These are phyloP conservation scores for Pelosia muscerda DNA, from an alignment of 2,888 invertebrate species.

Conservation along the genomic window DNA sequence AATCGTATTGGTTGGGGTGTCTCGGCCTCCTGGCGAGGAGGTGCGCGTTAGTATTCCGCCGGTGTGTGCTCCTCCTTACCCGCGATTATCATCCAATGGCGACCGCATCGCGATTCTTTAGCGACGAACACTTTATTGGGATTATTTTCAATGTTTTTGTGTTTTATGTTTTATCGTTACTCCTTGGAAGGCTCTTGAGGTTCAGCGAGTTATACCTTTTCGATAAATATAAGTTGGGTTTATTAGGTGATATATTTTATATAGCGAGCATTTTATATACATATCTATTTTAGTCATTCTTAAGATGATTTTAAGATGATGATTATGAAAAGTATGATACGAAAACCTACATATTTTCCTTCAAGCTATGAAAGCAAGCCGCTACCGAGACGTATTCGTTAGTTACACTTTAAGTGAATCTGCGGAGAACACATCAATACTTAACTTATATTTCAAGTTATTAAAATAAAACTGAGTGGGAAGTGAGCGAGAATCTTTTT, in stretches of 20 bases:
- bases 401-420: not conserved
- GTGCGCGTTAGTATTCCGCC: constrained; percentile 18
- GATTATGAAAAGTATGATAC: not conserved
- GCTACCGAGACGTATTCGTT: not conserved
- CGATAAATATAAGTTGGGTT: not conserved
- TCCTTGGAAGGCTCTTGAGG: not conserved
- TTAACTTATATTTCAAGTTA: not conserved
- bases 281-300: not conserved
- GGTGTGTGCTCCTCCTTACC: constrained; percentile 21
- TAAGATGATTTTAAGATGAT: no score
- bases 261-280: no score
- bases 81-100: constrained; percentile 28
- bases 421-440: not conserved
- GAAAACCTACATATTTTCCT: not conserved
- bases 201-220: not conserved
- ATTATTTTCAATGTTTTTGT: constrained; percentile 39
- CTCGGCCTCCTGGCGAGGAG: not conserved
- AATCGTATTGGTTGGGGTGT: not conserved
- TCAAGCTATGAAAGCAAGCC: not conserved
- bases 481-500: not conserved
- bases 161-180: constrained; percentile 22
- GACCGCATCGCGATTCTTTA: constrained; percentile 13
- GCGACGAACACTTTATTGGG: constrained; percentile 22
- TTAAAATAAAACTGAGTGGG: constrained; percentile 6
- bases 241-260: no score